Conservation (phyloP, 2,888 invertebrate species). For the Melipona beecheii region DNA sequence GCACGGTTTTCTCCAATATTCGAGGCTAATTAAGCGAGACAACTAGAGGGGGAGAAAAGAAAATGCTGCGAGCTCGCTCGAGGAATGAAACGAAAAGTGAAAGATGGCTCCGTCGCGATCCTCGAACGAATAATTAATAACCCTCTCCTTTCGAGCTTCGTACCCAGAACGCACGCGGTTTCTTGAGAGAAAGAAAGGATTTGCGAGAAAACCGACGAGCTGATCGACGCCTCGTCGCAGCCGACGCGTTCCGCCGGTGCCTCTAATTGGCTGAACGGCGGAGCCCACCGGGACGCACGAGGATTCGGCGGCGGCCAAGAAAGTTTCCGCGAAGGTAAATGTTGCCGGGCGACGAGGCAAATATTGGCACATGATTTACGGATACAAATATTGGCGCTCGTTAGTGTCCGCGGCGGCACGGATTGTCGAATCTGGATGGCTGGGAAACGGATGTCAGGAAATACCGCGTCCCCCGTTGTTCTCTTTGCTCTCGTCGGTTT, state of each 20-base stretch:
- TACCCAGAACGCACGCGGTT: constrained; percentile 23
- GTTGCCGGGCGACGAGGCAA: constrained; percentile 64
- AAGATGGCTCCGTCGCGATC: constrained; percentile 41
- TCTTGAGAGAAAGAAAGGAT: constrained; percentile 9
- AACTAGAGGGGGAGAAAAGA: constrained; percentile 44
- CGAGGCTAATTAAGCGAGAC: constrained; percentile 70
- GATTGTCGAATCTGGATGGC: constrained; percentile 57
- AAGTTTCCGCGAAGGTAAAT: constrained; percentile 66
- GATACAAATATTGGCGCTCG: constrained; percentile 75
- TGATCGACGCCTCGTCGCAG: constrained; percentile 4
- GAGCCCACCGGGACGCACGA: constrained; percentile 6
- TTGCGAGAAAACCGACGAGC: neutral
- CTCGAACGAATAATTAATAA: constrained; percentile 67
- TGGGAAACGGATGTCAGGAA: constrained; percentile 33
- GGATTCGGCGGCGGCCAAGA: constrained; percentile 31
- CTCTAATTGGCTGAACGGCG: constrained; percentile 49
- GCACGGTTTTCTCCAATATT: constrained; percentile 64
- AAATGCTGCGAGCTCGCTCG: constrained; percentile 25
- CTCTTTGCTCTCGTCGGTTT: neutral
- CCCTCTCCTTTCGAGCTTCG: constrained; percentile 21
- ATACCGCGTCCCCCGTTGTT: constrained; percentile 15
- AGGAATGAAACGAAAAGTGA: constrained; percentile 3
- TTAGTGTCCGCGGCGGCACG: constrained; percentile 59
- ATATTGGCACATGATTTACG: constrained; percentile 73
- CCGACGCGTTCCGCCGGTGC: neutral